A percentile compares a stretch with the other conserved stretches of the same genome.
These are phyloP conservation scores for Chelon labrosus DNA, from an alignment of 2,797 vertebrate genomes.

Conservation along the genomic window DNA sequence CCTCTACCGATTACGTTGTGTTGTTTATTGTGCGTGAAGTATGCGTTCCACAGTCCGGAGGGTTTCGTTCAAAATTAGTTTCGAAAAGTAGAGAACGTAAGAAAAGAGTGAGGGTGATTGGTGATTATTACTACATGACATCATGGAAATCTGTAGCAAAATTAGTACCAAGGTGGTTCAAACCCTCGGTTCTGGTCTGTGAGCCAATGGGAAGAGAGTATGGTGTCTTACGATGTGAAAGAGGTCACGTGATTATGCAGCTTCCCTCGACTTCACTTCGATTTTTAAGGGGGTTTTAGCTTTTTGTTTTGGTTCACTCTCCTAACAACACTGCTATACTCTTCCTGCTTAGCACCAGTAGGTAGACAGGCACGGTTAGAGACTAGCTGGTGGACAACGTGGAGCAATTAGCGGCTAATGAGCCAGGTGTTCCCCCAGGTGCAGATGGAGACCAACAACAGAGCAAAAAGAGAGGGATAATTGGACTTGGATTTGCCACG, in stretches of 20 bases:
- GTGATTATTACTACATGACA: conserved; percentile 47
- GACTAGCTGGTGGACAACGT: neutral
- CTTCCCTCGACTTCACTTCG: neutral
- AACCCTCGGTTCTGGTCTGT: conserved; percentile 17
- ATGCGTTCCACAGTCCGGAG: conserved; percentile 28
- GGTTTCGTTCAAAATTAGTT: conserved; percentile 32
- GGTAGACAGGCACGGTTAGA: neutral
- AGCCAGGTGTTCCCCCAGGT: neutral
- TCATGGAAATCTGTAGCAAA: conserved; percentile 48
- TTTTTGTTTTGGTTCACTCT: conserved; percentile 8
- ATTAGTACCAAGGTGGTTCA: conserved; percentile 19
- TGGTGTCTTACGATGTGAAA: neutral
- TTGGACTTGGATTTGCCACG: neutral
- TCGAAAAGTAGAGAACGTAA: conserved; percentile 26
- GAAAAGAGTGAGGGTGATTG: conserved; percentile 18
- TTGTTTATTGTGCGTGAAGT: conserved; percentile 10
- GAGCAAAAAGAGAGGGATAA: neutral
- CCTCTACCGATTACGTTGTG: conserved; percentile 17
- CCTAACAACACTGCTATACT: neutral
- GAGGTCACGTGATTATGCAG: no score
- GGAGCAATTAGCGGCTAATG: neutral
- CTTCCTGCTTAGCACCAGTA: neutral
- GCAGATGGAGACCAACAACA: neutral
- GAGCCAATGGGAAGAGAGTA: conserved; percentile 16
- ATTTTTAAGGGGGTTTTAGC: neutral